Conservation (phyloP, 2,797 vertebrate genomes). For the Phrynocephalus guinanensis region DNA sequence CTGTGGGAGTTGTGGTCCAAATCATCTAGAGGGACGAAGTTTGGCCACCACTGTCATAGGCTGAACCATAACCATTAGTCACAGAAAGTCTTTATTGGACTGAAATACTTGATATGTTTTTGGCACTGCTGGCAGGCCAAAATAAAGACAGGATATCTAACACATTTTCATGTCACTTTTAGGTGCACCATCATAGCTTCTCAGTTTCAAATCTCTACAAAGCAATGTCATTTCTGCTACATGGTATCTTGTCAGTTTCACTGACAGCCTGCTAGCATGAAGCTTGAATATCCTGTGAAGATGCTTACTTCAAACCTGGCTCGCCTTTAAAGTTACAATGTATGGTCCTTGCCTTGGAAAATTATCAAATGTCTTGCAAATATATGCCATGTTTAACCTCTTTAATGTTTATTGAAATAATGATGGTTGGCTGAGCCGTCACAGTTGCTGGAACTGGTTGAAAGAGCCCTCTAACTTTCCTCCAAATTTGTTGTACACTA, state of each 20-base stretch:
- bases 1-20: too few species aligned
- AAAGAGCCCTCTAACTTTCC: neutral
- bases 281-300: neutral
- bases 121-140: neutral
- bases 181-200: neutral
- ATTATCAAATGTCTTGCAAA: constrained; percentile 3
- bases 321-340: neutral
- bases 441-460: neutral
- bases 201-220: constrained; percentile 16
- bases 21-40: too few species aligned
- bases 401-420: constrained; percentile 20
- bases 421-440: neutral
- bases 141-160: neutral
- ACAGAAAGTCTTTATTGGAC: constrained; percentile 1
- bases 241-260: constrained; percentile 3
- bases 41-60: neutral
- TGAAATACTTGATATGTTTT: constrained; percentile 3
- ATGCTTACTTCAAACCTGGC: neutral
- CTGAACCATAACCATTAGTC: constrained; percentile 8
- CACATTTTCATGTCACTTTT: neutral
- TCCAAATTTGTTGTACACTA: neutral
- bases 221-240: neutral
- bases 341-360: constrained; percentile 7
- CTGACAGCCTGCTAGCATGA: constrained; percentile 9
- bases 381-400: neutral